Base-by-base conservation (phyloP, 2,113 vertebrate species). In the Balaeniceps rex region DNA sequence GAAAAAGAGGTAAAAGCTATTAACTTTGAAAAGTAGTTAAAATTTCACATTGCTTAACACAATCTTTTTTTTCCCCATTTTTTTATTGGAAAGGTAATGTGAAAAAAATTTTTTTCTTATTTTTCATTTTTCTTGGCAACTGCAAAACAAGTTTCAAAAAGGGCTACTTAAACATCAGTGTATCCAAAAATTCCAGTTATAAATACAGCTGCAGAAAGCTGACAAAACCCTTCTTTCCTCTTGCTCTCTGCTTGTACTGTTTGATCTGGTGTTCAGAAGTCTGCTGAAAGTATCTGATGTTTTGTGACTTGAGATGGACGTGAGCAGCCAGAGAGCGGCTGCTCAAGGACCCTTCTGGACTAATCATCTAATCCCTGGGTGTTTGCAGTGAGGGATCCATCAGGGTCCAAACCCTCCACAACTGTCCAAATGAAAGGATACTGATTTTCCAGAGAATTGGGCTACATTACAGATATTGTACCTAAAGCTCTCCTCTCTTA, bases 61-160 rank as follows among this genome's bases (percentile, higher is more conserved):
- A 1, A 63, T 8, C 11, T 29, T 36, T 7, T 21, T 10, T 1
- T 4, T 0, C 1, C 2, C 18, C 15, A 3, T 24, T 24, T n/a
- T 78, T 83, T 61, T 87, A 40, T 46, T 58, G 18, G 36, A 84
- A 76, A 88, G 21, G 25, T 40, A 40, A 84, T 26, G 5, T 47
- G 24, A 11, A 82, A 75, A 77, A 51, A 44, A 22, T 11, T 7
- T 16, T 19, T 10, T 24, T 24, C 10, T 40, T 36, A 31, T 49
- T 94, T 83, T 86, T 71, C 7, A 12, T 19, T 88, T 77, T 72
- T 52, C 25, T 72, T 72, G 40, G 22, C 28, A 72, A 36, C 31
- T 63, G 12, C 40, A 38, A 88, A 81, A 66, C 9, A 74, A 28
- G 9, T 70, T 93, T 93, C 36, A 40, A 49, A 76, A 78, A 66